Percentiles rank a stretch among this genome's conserved stretches.
Evolutionary conservation across 2,888 invertebrate species (phyloP).

Genomic region (Apamea anceps): DNA sequence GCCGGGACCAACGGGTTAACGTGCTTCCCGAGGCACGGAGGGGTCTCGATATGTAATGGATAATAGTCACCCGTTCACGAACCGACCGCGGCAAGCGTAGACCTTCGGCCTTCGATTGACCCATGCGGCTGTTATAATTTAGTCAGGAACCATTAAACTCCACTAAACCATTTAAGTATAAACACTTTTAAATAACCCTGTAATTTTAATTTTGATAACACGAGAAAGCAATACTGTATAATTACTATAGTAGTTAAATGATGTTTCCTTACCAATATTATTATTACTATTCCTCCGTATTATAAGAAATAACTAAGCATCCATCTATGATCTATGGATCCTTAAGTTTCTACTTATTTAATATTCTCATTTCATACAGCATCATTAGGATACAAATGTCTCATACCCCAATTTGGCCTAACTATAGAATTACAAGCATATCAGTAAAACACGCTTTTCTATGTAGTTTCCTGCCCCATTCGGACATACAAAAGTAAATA

Average conservation of each 20-base stretch:
- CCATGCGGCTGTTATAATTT: no score
- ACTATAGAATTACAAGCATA: not conserved
- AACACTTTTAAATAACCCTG: no score
- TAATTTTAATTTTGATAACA: not conserved
- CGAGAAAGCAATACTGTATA: not conserved
- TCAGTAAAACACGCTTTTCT: not conserved
- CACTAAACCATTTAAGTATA: no score
- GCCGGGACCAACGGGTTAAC: no score
- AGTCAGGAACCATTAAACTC: no score
- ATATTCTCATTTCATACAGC: not conserved
- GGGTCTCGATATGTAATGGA: no score
- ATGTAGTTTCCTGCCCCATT: slow-evolving; percentile 1
- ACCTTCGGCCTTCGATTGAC: no score
- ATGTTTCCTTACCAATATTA: not conserved
- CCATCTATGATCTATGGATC: no score
- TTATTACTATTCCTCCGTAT: not conserved
- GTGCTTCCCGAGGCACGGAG: no score
- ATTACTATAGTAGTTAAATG: not conserved
- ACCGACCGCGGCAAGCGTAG: no score
- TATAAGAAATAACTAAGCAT: not conserved
- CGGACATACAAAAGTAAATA: not conserved
- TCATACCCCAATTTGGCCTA: not conserved
- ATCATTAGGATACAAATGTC: not conserved
- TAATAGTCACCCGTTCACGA: no score
- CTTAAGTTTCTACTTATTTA: not conserved